Conservation (phyloP, 2,888 invertebrate genomes). For the Hipparchia sbordonii region DNA sequence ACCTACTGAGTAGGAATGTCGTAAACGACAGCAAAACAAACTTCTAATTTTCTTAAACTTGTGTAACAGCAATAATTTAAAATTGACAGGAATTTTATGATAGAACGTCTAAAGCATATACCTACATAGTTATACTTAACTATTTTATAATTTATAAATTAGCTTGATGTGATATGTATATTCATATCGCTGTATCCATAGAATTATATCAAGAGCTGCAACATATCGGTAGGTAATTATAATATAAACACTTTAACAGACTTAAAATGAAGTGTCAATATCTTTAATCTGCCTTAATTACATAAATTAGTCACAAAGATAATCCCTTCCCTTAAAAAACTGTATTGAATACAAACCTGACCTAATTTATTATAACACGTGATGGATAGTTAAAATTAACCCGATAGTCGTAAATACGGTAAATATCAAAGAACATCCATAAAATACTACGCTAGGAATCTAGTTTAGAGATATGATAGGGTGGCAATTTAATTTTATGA, state of each 20-base stretch:
- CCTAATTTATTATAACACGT: slow-evolving; percentile 12
- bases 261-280: neutral
- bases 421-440: slow-evolving; percentile 12
- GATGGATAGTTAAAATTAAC: slow-evolving; percentile 15
- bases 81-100: no score
- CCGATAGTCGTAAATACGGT: slow-evolving; percentile 10
- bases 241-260: neutral
- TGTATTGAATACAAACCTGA: neutral
- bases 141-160: no score
- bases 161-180: no score
- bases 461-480: slow-evolving; percentile 25
- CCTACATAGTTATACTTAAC: no score
- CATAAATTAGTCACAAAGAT: neutral
- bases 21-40: no score
- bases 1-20: no score
- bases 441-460: slow-evolving; percentile 27
- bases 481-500: neutral
- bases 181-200: no score
- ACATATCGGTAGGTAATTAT: neutral
- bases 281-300: neutral
- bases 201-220: no score
- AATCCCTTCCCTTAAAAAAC: neutral
- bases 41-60: no score
- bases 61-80: no score
- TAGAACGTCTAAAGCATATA: no score